Conservation (phyloP, 2,797 vertebrate genomes). For the Rhadinocentrus ornatus region DNA sequence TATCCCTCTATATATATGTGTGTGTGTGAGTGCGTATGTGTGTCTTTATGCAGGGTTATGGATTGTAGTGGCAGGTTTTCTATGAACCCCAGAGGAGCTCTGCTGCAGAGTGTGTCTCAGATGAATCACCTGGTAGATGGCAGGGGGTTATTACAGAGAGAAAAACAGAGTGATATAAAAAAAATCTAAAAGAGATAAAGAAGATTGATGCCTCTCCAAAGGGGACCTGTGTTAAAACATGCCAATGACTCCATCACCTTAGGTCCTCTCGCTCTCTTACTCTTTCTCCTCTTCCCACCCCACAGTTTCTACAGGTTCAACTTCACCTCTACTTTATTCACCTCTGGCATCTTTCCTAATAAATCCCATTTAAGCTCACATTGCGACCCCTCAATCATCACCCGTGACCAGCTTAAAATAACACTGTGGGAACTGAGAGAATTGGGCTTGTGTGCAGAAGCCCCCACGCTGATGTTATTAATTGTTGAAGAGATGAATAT, state of each 20-base stretch:
- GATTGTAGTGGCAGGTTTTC: conserved; percentile 62
- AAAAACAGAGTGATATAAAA: conserved; percentile 72
- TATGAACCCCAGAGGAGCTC: conserved; percentile 69
- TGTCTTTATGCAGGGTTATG: conserved; percentile 55
- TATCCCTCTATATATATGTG: conserved; percentile 34
- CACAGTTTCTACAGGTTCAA: conserved; percentile 31
- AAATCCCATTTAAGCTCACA: conserved; percentile 80
- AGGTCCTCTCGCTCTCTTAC: conserved; percentile 44
- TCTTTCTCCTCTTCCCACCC: conserved; percentile 29
- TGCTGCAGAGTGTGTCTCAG: conserved; percentile 53
- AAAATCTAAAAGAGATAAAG: conserved; percentile 77
- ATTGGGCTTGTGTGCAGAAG: conserved; percentile 55
- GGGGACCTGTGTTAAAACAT: conserved; percentile 70
- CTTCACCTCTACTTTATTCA: conserved; percentile 51
- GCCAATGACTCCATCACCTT: conserved; percentile 70
- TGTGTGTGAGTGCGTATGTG: not conserved
- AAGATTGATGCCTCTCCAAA: conserved; percentile 75
- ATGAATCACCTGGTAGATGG: conserved; percentile 77
- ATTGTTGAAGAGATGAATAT: conserved; percentile 86
- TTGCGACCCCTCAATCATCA: conserved; percentile 81
- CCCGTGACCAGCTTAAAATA: conserved; percentile 81
- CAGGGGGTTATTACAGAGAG: conserved; percentile 76
- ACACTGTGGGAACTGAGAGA: conserved; percentile 72
- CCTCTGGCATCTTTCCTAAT: conserved; percentile 73
- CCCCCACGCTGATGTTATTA: conserved; percentile 79